These are phyloP conservation scores for Dendrocopos noguchii DNA, from an alignment of 2,113 vertebrate species.

Conservation along the genomic window DNA sequence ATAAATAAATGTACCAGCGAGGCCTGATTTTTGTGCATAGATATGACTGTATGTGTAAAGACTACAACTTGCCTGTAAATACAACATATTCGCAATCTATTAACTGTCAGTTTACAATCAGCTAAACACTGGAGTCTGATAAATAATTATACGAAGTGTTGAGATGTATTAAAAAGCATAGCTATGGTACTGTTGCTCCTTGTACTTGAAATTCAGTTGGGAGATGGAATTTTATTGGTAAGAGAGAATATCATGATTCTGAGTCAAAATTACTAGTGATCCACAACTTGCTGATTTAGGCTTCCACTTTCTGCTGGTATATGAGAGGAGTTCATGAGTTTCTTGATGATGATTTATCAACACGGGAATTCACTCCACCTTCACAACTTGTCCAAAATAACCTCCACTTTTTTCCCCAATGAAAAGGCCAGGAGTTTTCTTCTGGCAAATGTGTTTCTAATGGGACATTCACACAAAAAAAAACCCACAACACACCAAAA, in stretches of 20 bases:
- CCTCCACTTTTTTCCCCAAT: not conserved
- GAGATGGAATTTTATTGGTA: not conserved
- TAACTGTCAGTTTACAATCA: not conserved
- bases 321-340: not conserved
- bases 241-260: not conserved
- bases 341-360: not conserved
- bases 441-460: not conserved
- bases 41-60: not conserved
- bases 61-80: not conserved
- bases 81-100: not conserved
- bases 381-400: not conserved
- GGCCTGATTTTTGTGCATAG: not conserved
- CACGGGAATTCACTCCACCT: not conserved
- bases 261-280: not conserved
- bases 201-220: not conserved
- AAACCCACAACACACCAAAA: too few relatives aligned
- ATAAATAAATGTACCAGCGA: not conserved
- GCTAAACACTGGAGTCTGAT: not conserved
- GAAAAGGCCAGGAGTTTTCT: not conserved
- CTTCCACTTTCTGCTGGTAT: not conserved
- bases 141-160: not conserved
- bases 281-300: not conserved
- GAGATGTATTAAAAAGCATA: not conserved
- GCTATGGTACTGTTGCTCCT: not conserved
- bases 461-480: not conserved